Conservation (phyloP, 2,113 vertebrate genomes). For the Salvelinus alpinus region DNA sequence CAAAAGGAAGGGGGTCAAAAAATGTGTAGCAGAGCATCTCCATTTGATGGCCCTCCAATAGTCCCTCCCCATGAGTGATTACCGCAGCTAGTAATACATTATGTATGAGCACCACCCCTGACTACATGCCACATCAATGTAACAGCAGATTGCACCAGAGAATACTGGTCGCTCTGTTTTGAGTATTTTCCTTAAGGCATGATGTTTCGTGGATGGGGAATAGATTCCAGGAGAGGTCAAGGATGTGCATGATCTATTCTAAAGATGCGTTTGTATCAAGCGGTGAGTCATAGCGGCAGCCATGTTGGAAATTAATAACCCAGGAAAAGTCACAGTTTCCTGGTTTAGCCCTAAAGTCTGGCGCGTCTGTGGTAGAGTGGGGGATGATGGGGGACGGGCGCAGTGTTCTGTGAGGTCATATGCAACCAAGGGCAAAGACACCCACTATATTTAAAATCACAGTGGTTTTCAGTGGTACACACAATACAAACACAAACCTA, state of each 20-base stretch:
- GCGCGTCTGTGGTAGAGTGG: conserved; percentile 4
- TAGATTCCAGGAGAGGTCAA: too few relatives aligned
- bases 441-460: conserved; percentile 29
- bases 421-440: conserved; percentile 15
- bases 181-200: too few relatives aligned
- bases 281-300: too few relatives aligned
- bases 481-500: neutral
- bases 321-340: neutral
- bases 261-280: too few relatives aligned
- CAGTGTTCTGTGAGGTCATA: conserved; percentile 31
- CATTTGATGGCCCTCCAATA: conserved; percentile 42
- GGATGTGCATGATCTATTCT: too few relatives aligned
- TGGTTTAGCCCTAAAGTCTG: conserved; percentile 13
- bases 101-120: conserved; percentile 43
- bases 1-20: conserved; percentile 27
- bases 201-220: too few relatives aligned
- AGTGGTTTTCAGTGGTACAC: too few relatives aligned
- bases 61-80: conserved; percentile 26
- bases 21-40: conserved; percentile 43
- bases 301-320: too few relatives aligned
- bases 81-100: conserved; percentile 35
- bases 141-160: too few relatives aligned
- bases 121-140: too few relatives aligned
- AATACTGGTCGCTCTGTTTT: too few relatives aligned
- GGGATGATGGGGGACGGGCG: neutral